Base-by-base conservation (phyloP, 2,113 vertebrate genomes). In the Tachuris rubrigastra region DNA sequence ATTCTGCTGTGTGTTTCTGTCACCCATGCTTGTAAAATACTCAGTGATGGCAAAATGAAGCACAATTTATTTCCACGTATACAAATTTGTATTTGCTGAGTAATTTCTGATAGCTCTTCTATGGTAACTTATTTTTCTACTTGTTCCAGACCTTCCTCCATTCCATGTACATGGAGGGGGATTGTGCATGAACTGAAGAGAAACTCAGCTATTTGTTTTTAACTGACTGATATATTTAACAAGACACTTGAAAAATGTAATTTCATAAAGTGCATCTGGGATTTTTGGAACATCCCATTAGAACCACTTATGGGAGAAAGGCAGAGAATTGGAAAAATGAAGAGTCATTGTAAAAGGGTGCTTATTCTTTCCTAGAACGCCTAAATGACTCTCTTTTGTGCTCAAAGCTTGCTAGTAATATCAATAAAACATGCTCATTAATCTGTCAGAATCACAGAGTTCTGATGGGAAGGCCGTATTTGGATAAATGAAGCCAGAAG, bases 31-130 rank as follows among this genome's bases (percentile, higher is more conserved):
- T 95, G 62, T 93, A 77, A 93, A 91, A 94, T 87, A 84, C 39
- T 85, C 75, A 63, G 52, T 86, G 84, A 92, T 67, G 95, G 90
- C 65, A 90, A 88, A 83, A 91, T 84, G 49, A 96, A 94, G 39
- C 90, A 59, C 3, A 8, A 87, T 91, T 93, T 47, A 93, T 96
- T 96, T 90, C 47, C 42, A 67, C 33, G 68, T 75, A 75, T 47
- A 23, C 50, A 88, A 42, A 58, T 90, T 65, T 93, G 31, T 65
- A 35, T 90, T 89, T 88, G 66, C 27, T 82, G 79, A 78, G 49
- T 58, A 96, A 95, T 68, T 87, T 66, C 72, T 65, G 80, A 30
- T 91, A 68, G 47, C 30, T 75, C 16, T 87, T 95, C 11, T 72
- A 15, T 9, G 5, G 60, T 56, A 96, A 89, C 52, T 88, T 81